A percentile compares a stretch with the other conserved stretches of the same genome.
phyloP scores from a whole-genome alignment of 30 jellyfish, hydroid and myxozoan species.

The Phacellophora camtschatica region DNA sequence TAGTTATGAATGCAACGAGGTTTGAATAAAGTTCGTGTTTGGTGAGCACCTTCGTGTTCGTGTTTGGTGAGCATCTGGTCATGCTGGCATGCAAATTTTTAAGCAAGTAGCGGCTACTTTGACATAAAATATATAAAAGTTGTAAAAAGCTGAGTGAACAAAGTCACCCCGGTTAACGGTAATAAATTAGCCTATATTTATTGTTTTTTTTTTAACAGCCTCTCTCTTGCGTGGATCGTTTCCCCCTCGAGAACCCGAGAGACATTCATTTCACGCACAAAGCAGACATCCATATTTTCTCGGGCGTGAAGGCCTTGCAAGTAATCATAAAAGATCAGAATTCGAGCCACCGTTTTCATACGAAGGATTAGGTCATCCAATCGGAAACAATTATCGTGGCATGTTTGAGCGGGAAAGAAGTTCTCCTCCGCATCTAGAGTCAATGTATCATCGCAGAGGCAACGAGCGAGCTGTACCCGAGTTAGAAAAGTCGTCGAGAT shows the following conservation, averaged over 20 bases:
- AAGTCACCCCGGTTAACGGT: too few species aligned
- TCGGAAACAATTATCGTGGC: slow-evolving; percentile 27
- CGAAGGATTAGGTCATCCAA: slow-evolving; percentile 36
- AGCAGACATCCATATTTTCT: slow-evolving; percentile 56
- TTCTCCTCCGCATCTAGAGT: slow-evolving; percentile 68
- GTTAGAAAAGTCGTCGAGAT: slow-evolving; percentile 20
- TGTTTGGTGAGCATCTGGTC: too few species aligned
- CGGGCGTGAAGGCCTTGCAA: slow-evolving; percentile 36
- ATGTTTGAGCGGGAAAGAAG: slow-evolving; percentile 58
- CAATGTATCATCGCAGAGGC: slow-evolving; percentile 56
- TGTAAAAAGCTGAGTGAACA: too few species aligned
- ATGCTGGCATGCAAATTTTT: too few species aligned
- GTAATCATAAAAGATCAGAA: slow-evolving; percentile 33
- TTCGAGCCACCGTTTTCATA: slow-evolving; percentile 47
- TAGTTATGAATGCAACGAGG: too few species aligned
- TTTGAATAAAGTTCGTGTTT: too few species aligned
- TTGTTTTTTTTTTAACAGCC: neutral
- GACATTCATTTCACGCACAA: slow-evolving; percentile 44
- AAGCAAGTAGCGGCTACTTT: too few species aligned
- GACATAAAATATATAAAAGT: too few species aligned
- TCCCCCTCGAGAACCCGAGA: slow-evolving; percentile 37
- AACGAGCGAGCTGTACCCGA: slow-evolving; percentile 35
- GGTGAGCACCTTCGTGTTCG: too few species aligned
- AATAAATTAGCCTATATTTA: too few species aligned
- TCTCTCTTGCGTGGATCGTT: slow-evolving; percentile 40